Base-by-base conservation (phyloP, 2,797 vertebrate genomes). In the Momotus momota region DNA sequence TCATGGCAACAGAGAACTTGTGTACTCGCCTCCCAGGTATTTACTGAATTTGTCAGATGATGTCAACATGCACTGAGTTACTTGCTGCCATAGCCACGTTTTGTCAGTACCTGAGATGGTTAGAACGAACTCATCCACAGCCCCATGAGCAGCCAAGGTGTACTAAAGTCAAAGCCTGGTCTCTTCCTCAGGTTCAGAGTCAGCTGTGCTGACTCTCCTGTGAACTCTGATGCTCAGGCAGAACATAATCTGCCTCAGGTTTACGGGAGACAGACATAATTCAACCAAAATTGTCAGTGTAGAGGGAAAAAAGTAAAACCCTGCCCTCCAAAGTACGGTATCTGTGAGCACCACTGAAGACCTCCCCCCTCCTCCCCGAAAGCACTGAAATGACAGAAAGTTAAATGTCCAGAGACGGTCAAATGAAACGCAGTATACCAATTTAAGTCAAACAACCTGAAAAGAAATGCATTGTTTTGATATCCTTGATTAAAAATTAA, bases 1-100 rank as follows among this genome's bases (percentile, higher is more conserved):
- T 45, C 81, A 92, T 62, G 71, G 91, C 81, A 96, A 93, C 91
- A 69, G 60, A 71, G 58, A 89, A 52, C n/a, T 48, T 7, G 19
- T 35, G n/a, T 29, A 11, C 38, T 81, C 4, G 4, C 55, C 48
- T 85, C 33, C 35, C 35, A 67, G 75, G 49, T 83, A 48, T 78
- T 86, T 81, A 45, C 88, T 69, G 65, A 31, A 41, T 81, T 86
- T n/a, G 35, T 29, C 31, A 48, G 45, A 18, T 31, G 4, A 65
- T 65, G 60, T 33, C 81, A 89, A 49, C 17, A 20, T 3, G 3
- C 33, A 23, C n/a, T 14, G 40, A 70, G 22, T 60, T 52, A 29
- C 46, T 61, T 64, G 60, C 75, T 49, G 41, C 66, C 38, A 57
- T 1, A 60, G 65, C 14, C 57, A 64, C 14, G 7, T 41, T 74